Evolutionary conservation across 2,888 invertebrate genomes (phyloP).

Genomic region (Sycophila texana): DNA sequence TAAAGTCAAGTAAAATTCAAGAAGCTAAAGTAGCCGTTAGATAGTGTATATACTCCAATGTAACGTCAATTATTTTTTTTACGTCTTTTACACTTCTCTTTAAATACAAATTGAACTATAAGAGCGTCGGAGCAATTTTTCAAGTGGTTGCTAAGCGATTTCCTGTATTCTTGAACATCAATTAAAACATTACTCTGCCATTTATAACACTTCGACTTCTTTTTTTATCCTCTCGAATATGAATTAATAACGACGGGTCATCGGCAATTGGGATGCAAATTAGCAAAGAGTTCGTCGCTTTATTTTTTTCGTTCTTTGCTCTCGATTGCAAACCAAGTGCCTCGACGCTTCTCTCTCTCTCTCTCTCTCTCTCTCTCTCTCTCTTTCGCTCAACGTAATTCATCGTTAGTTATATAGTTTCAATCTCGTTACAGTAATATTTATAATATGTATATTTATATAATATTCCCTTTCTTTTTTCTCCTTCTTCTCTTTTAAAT

Average conservation of each 20-base stretch:
- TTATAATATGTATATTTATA: conserved; percentile 71
- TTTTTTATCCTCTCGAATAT: conserved; percentile 56
- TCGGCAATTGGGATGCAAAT: conserved; percentile 70
- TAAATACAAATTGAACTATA: no score
- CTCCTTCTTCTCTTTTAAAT: conserved; percentile 62
- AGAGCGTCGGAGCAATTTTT: conserved; percentile 28
- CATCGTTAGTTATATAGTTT: conserved; percentile 66
- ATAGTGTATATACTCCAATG: not conserved
- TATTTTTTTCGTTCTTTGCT: conserved; percentile 61
- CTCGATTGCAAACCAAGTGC: conserved; percentile 69
- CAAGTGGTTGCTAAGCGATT: conserved; percentile 18
- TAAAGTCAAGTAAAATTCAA: conserved; percentile 15
- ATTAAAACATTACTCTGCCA: conserved; percentile 66
- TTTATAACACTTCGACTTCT: conserved; percentile 62
- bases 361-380: not conserved
- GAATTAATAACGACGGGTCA: conserved; percentile 71
- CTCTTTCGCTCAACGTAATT: conserved; percentile 63
- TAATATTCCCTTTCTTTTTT: conserved; percentile 48
- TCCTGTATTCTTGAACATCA: conserved; percentile 61
- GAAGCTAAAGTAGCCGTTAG: not conserved
- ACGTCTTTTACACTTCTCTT: no score
- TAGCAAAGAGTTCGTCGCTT: conserved; percentile 62
- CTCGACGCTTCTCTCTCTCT: conserved; percentile 59
- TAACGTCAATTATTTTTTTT: conserved; percentile 8
- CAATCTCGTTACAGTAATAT: conserved; percentile 70